Evolutionary conservation across 2,113 vertebrate species (phyloP).

Genomic region (Neoarius graeffei): DNA sequence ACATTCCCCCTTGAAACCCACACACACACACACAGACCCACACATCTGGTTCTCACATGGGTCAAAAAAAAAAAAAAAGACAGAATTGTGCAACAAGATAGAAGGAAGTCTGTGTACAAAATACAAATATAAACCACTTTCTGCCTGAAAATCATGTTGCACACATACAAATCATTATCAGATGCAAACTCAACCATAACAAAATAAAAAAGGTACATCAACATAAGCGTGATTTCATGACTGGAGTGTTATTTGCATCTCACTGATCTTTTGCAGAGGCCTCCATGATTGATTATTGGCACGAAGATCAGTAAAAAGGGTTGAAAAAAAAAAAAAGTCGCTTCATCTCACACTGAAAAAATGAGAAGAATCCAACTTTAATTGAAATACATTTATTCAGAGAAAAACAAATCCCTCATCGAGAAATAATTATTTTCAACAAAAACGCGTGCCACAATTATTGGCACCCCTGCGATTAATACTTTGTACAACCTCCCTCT

Average conservation of each 20-base stretch:
- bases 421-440: no score
- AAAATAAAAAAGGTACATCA: background rate
- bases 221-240: background rate
- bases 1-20: background rate
- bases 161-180: background rate
- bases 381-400: no score
- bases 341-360: no score
- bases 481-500: no score
- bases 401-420: no score
- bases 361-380: no score
- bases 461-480: no score
- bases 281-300: no score
- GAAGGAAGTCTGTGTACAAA: conserved; percentile 1
- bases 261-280: background rate
- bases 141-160: background rate
- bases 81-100: conserved; percentile 6
- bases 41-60: conserved; percentile 47
- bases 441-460: no score
- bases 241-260: background rate
- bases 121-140: conserved; percentile 2
- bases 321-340: no score
- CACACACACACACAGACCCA: background rate
- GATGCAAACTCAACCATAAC: background rate
- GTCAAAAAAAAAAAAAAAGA: conserved; percentile 24
- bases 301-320: no score